Evolutionary conservation across 2,113 vertebrate genomes (phyloP), one percentile per base, ranked within the genome.

Genomic region (Paracanthobrama guichenoti): DNA sequence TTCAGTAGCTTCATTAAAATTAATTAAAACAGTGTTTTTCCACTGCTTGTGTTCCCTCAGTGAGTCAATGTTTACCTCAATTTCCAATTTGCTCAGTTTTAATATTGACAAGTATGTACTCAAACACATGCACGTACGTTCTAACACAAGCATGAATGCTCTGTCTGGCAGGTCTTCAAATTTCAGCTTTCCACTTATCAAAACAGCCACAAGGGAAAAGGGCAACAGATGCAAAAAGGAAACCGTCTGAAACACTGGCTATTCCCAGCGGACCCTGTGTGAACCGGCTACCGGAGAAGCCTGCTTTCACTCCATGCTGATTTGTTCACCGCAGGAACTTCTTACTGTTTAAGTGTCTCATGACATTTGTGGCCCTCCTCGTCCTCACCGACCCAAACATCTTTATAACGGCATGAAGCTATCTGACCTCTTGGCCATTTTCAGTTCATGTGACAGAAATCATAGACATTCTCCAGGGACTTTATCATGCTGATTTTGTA

Each of bases 231-330:
- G 80, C 57, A 50, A n/a, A n/a, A 78, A 86, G 84, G 16, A 81
- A 60, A 71, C 67, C 44, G 82, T 80, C 85, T 89, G 28, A 89
- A 89, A 89, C 89, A 89, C 88, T 91, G 91, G 90, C 91, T 81
- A 48, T 88, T 89, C 90, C 91, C 91, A 89, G 89, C 90, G 88
- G 39, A 89, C 79, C 88, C 86, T 91, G 88, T 91, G 93, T 92
- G 91, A 93, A 93, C 90, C 67, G 83, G 91, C 91, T 93, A 92
- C 91, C 91, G 91, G 90, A 85, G 90, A 89, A 88, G 88, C 79
- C 86, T 91, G 91, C 84, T 91, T 69, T 42, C 82, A 67, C 87
- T 88, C 87, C 87, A 79, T 64, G 39, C n/a, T 79, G 57, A 24
- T 26, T 18, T 62, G 39, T 42, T 79, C 77, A 69, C 79, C 62